Evolutionary conservation across 2,888 invertebrate species (phyloP).

Genomic region (Dicroscelio sp.): DNA sequence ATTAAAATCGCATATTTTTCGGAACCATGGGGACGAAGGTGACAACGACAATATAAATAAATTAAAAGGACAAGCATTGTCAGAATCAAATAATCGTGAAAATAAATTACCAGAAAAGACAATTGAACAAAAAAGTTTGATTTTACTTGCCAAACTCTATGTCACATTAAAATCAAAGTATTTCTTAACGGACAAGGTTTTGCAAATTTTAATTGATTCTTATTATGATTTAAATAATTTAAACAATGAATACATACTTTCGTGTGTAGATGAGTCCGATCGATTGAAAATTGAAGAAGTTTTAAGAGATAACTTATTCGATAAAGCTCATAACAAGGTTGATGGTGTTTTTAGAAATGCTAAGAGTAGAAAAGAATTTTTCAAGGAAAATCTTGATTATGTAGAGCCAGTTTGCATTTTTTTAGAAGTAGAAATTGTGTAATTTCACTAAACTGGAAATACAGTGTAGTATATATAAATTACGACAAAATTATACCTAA

Average conservation of each 20-base stretch:
- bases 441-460: too few species aligned
- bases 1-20: constrained; percentile 30
- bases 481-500: too few species aligned
- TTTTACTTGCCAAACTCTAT: constrained; percentile 8
- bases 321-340: constrained; percentile 2
- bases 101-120: background rate
- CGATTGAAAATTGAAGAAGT: background rate
- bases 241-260: constrained; percentile 28
- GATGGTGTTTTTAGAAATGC: background rate
- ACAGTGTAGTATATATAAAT: too few species aligned
- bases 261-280: background rate
- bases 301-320: background rate
- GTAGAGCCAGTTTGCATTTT: background rate
- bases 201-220: constrained; percentile 36
- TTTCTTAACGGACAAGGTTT: constrained; percentile 6
- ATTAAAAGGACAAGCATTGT: too few species aligned
- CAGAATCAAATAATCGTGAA: background rate
- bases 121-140: constrained; percentile 33
- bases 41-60: background rate
- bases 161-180: constrained; percentile 33
- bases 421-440: background rate
- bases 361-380: background rate
- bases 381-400: background rate
- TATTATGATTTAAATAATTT: constrained; percentile 37
- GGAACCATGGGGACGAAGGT: background rate